A percentile compares a stretch with the other conserved stretches of the same genome.
phyloP scores from a whole-genome alignment of 2,113 vertebrate genomes.

The Tor tambroides region DNA sequence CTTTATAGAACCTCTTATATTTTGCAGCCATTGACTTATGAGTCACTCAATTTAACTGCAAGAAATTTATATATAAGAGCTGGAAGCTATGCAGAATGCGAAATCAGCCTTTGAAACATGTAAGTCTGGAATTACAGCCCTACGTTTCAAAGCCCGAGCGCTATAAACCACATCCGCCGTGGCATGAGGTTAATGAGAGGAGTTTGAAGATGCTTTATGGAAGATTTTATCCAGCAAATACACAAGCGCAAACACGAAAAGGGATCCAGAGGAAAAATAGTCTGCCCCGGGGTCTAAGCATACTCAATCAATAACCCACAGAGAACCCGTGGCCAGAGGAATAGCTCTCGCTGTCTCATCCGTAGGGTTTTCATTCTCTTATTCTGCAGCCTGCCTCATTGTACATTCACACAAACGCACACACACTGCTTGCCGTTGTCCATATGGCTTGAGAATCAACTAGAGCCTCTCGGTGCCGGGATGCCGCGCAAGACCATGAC shows the following conservation, averaged over 20 bases:
- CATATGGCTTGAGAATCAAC: slow-evolving; percentile 23
- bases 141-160: slow-evolving; percentile 25
- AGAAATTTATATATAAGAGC: background rate
- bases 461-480: background rate
- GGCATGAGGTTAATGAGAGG: slow-evolving; percentile 52
- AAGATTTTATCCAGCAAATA: slow-evolving; percentile 33
- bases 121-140: slow-evolving; percentile 35
- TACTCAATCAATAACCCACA: slow-evolving; percentile 45
- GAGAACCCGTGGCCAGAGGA: slow-evolving; percentile 31
- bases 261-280: slow-evolving; percentile 11
- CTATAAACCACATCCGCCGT: slow-evolving; percentile 29
- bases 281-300: slow-evolving; percentile 22
- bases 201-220: slow-evolving; percentile 43
- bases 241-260: slow-evolving; percentile 2
- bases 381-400: slow-evolving; percentile 35
- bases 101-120: slow-evolving; percentile 26
- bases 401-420: background rate
- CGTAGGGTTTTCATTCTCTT: slow-evolving; percentile 11
- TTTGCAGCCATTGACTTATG: slow-evolving; percentile 13
- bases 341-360: slow-evolving; percentile 11
- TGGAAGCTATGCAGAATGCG: background rate
- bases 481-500: background rate
- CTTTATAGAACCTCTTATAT: slow-evolving; percentile 28
- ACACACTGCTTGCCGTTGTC: background rate
- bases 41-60: slow-evolving; percentile 7